Evolutionary conservation across 2,888 invertebrate species (phyloP), one percentile per base, ranked within the genome.

Genomic region (Perithous albicinctus): DNA sequence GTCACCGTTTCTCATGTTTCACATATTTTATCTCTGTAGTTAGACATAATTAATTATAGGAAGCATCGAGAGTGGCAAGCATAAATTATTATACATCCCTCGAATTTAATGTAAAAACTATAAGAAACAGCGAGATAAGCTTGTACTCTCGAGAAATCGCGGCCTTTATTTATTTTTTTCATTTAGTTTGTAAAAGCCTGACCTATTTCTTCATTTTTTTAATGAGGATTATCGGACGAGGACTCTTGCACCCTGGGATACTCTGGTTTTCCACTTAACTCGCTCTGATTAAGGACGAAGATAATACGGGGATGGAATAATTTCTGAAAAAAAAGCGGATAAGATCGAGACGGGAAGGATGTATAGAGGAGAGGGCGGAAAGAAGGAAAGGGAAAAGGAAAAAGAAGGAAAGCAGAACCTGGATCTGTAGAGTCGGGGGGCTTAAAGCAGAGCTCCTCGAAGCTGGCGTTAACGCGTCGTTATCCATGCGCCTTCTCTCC

Each of bases 41-140:
- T 46, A 20, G 72, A 63, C 67, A 41, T 79, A 73, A 79, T 82
- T 69, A 82, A 82, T 82, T 73, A 79, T 48, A 23, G 43, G 29
- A 48, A 61, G 46, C 43, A 56, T 18, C 51, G 70, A 20, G 70
- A 20, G 63, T 51, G 7, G 41, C 41, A 32, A 59, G 29, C 29
- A 48, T 56, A 8, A 41, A 72, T 29, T 51, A 46, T 7, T 59
- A 32, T 32, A 5, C 8, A 10, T 26, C 15, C 29, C 32, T 59
- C 32, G 59, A 35, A 59, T 59, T 15, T 32, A 15, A 2, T 15
- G 15, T 18, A 7, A 12, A 32, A 18, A 15, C 18, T 15, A 15
- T 18, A 35, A 8, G 32, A 59, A 15, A 15, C 6, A 32, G 32
- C 32, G 7, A 4, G 23, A 54, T 2, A 23, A 4, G 20, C 2